These are phyloP conservation scores for Anguilla japonica DNA, from an alignment of 2,113 vertebrate species.

Conservation along the genomic window DNA sequence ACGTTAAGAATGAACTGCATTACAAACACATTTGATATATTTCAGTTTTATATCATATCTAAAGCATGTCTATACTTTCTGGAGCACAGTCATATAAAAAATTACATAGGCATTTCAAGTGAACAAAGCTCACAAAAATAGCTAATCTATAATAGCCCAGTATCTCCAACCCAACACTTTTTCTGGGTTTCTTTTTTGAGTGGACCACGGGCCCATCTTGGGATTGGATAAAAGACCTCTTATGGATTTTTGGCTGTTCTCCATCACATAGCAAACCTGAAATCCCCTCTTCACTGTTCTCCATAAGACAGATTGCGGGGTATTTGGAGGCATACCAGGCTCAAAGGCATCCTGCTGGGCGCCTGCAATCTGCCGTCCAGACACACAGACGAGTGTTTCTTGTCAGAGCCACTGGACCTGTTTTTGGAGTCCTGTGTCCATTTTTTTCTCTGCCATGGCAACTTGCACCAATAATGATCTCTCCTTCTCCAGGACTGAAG, in stretches of 20 bases:
- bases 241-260: slow-evolving; percentile 22
- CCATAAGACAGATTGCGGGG: slow-evolving; percentile 25
- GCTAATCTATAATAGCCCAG: too few relatives aligned
- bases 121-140: too few relatives aligned
- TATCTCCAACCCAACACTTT: too few relatives aligned
- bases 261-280: slow-evolving; percentile 3
- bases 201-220: neutral
- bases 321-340: neutral
- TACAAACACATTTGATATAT: too few relatives aligned
- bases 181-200: neutral
- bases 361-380: slow-evolving; percentile 10
- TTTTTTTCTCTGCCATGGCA: slow-evolving; percentile 36
- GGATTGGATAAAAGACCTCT: neutral
- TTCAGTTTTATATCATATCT: too few relatives aligned
- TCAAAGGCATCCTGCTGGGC: slow-evolving; percentile 23
- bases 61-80: too few relatives aligned
- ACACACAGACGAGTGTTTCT: neutral
- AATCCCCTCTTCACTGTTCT: slow-evolving; percentile 24
- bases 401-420: neutral
- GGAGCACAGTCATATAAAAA: too few relatives aligned
- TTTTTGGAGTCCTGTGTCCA: too few relatives aligned
- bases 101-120: too few relatives aligned
- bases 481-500: slow-evolving; percentile 1
- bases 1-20: too few relatives aligned
- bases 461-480: slow-evolving; percentile 13